Conservation (phyloP, 1,140 invertebrate species). For the Zaprionus lachaisei region DNA sequence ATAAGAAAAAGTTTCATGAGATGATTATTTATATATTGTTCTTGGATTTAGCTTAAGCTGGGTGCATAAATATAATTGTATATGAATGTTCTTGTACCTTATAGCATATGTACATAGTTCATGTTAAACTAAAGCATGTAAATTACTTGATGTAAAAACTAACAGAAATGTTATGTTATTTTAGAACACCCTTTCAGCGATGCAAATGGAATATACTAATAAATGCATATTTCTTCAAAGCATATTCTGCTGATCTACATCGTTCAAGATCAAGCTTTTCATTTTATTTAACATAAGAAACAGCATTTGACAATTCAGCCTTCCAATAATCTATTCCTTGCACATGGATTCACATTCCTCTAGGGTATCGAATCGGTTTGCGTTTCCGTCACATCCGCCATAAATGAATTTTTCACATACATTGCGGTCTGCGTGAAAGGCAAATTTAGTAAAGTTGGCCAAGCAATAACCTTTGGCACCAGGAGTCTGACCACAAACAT, state of each 20-base stretch:
- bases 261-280: not conserved
- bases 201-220: not conserved
- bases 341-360: constrained; percentile 53
- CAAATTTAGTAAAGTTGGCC: too few species aligned
- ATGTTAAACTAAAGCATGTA: too few species aligned
- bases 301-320: too few species aligned
- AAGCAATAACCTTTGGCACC: too few species aligned
- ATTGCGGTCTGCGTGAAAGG: constrained; percentile 89
- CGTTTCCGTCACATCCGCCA: constrained; percentile 94
- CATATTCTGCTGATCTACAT: not conserved
- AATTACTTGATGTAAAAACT: too few species aligned
- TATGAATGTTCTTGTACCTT: not conserved
- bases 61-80: too few species aligned
- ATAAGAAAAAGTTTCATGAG: not conserved
- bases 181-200: not conserved
- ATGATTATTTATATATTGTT: not conserved
- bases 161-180: too few species aligned
- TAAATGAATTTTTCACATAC: constrained; percentile 91
- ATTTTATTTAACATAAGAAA: not conserved
- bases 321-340: not conserved
- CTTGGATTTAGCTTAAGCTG: too few species aligned
- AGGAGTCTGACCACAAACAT: constrained; percentile 26
- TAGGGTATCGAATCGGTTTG: constrained; percentile 89
- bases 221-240: not conserved
- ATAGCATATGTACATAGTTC: too few species aligned